phyloP scores from a whole-genome alignment of 2,797 vertebrate species.

The Fratercula arctica region DNA sequence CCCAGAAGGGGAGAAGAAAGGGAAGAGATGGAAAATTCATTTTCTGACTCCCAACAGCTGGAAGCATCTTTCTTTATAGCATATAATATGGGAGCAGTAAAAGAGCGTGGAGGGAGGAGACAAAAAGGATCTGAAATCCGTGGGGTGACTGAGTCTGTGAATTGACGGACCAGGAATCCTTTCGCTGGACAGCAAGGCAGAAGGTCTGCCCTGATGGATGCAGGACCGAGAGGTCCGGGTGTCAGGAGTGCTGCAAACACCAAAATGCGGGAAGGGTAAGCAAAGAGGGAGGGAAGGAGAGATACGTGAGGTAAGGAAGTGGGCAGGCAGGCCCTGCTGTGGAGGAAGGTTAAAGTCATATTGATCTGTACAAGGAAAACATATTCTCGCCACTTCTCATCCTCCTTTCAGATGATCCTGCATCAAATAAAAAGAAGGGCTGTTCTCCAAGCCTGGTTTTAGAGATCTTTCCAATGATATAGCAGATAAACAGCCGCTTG shows the following conservation, averaged over 20 bases:
- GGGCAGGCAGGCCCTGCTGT: background rate
- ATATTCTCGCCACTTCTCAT: conserved; percentile 54
- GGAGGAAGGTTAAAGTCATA: conserved; percentile 65
- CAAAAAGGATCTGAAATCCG: background rate
- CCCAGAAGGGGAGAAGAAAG: background rate
- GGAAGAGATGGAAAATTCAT: background rate
- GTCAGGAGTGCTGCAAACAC: background rate
- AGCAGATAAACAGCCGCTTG: conserved; percentile 65
- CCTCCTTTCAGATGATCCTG: conserved; percentile 70
- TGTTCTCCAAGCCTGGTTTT: conserved; percentile 69
- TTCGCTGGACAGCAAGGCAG: background rate
- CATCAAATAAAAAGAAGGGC: conserved; percentile 66
- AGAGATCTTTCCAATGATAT: conserved; percentile 64
- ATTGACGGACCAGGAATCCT: background rate
- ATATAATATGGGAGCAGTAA: fast-evolving
- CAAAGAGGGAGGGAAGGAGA: background rate
- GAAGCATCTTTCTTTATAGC: background rate
- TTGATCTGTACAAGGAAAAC: conserved; percentile 73
- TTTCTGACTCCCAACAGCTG: background rate
- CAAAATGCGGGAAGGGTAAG: background rate
- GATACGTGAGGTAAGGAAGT: background rate
- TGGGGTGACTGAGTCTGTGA: background rate
- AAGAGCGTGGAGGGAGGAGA: background rate
- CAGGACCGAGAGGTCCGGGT: fast-evolving
- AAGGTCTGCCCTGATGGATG: background rate